Evolutionary conservation across 2,888 invertebrate species (phyloP), one percentile per base, ranked within the genome.

Genomic region (Temnothorax ravouxi): DNA sequence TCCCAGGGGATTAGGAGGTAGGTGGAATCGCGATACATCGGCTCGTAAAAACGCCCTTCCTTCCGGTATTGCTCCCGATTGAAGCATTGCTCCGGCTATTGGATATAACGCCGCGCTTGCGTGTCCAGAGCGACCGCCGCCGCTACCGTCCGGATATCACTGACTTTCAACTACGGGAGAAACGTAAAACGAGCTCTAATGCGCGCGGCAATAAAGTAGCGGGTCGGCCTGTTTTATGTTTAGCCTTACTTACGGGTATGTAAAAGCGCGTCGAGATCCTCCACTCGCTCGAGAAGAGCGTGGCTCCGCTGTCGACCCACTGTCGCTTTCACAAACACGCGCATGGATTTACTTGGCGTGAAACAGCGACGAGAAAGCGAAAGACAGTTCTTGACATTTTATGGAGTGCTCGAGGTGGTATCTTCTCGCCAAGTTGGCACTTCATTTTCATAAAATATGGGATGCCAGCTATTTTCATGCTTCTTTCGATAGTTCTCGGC

Each of bases 171-270:
- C 56, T 67, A 34, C 74, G 74, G 72, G 62, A 15, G 52, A 71
- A 86, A 79, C 75, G 81, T 84, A 83, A 86, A 88, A 84, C 64
- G 62, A 50, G 77, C 86, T 83, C 77, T 84, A 84, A 88, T 84
- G 80, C 77, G 80, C 77, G 11, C 79, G 18, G 83, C 47, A 56
- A 52, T 88, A 88, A 86, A 86, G 34, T n/a, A 29, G 25, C 54
- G 47, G 47, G 38, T 59, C 59, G 59, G 18, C 44, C 44, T 59
- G 74, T 59, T 59, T 74, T 74, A 74, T 29, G 74, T 9, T 59
- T n/a, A 13, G 74, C 25, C 56, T 74, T 59, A 74, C 74, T 59
- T 29, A 59, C 74, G n/a, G 25, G n/a, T n/a, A 59, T 74, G 74
- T 44, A 74, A 74, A 44, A 44, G 74, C 74, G 59, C 59, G 59